Percentiles rank a stretch among this genome's conserved stretches.
phyloP scores from a whole-genome alignment of 2,888 invertebrate species.

The Pherbina coryleti region DNA sequence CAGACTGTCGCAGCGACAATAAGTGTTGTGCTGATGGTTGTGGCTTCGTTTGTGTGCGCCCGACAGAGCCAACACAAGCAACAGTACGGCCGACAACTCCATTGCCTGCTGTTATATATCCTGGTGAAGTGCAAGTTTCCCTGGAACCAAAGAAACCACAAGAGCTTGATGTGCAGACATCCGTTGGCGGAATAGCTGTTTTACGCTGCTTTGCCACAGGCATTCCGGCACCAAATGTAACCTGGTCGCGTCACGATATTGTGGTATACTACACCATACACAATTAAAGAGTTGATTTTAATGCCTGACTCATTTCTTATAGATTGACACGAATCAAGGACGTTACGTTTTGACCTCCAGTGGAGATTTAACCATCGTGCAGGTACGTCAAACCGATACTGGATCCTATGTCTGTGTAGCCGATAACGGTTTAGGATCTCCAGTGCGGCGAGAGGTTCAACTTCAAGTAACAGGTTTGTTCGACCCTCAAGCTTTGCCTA shows the following conservation, averaged over 20 bases:
- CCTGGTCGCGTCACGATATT: constrained; percentile 81
- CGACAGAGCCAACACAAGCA: constrained; percentile 67
- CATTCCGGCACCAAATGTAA: constrained; percentile 81
- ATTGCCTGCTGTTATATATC: constrained; percentile 63
- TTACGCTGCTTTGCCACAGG: constrained; percentile 83
- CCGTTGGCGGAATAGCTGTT: constrained; percentile 81
- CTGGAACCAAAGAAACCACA: constrained; percentile 71
- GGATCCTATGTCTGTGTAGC: constrained; percentile 90
- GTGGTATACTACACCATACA: constrained; percentile 70
- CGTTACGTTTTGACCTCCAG: constrained; percentile 79
- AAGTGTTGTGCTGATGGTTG: constrained; percentile 90
- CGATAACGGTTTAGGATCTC: constrained; percentile 80
- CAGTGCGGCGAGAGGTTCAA: constrained; percentile 77
- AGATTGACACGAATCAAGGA: constrained; percentile 82
- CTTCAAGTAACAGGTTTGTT: constrained; percentile 81
- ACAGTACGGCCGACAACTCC: constrained; percentile 69
- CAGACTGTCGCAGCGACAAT: constrained; percentile 81
- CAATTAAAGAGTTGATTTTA: background rate
- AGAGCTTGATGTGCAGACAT: constrained; percentile 75
- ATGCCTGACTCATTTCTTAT: constrained; percentile 25
- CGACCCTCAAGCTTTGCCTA: background rate
- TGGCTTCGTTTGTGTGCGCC: constrained; percentile 78
- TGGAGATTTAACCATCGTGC: constrained; percentile 86
- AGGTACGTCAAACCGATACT: constrained; percentile 82
- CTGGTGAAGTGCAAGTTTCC: constrained; percentile 58